These are phyloP conservation scores for Emys orbicularis DNA, from an alignment of 2,797 vertebrate species.

Conservation along the genomic window DNA sequence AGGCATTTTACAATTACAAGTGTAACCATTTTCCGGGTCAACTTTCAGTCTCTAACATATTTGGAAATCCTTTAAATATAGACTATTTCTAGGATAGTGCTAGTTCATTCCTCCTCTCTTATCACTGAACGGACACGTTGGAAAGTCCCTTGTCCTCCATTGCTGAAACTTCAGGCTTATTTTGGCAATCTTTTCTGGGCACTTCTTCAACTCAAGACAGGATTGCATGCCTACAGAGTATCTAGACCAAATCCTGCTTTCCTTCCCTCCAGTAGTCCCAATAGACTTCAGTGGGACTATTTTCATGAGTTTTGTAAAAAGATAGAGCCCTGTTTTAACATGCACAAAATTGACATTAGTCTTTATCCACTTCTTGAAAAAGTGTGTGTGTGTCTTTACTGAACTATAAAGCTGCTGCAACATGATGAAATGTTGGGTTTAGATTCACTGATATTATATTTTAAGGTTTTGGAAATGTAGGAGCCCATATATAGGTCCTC, in stretches of 20 bases:
- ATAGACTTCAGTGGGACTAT: not conserved
- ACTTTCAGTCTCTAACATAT: not conserved
- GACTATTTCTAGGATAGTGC: constrained; percentile 30
- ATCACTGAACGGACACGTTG: not conserved
- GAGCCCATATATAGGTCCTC: not conserved
- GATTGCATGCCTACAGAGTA: not conserved
- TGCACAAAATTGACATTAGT: not conserved
- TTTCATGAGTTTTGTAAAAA: not conserved
- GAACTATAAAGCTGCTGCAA: not conserved
- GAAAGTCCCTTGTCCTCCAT: not conserved
- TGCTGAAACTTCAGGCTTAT: not conserved
- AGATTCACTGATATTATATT: not conserved
- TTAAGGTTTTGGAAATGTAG: not conserved
- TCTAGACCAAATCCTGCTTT: not conserved
- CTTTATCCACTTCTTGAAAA: not conserved
- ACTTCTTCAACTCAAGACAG: not conserved
- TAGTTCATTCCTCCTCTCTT: not conserved
- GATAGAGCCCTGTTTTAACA: accelerated
- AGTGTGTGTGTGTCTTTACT: not conserved
- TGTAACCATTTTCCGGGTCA: constrained; percentile 8
- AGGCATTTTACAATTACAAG: not conserved
- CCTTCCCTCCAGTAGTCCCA: not conserved
- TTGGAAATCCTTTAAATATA: constrained; percentile 41
- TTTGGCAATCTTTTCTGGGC: not conserved
- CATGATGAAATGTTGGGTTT: not conserved